Conservation (phyloP, 2,797 vertebrate genomes). For the Hozukius guyotensis region DNA sequence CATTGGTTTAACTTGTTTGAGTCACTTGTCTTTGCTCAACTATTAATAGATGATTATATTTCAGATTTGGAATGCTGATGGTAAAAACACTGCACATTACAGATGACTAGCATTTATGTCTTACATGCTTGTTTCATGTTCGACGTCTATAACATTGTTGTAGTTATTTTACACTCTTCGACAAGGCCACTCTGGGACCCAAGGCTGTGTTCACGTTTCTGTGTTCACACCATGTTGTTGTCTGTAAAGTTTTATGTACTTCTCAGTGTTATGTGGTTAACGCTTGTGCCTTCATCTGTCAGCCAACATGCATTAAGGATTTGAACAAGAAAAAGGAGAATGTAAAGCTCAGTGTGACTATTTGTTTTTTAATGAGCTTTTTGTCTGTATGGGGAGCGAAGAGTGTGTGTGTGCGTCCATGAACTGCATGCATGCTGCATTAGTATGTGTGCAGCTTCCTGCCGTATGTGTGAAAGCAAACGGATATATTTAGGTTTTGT, state of each 20-base stretch:
- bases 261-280: background rate
- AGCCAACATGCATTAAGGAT: conserved; percentile 4
- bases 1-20: background rate
- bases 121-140: background rate
- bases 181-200: background rate
- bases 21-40: background rate
- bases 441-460: background rate
- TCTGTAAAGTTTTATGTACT: conserved; percentile 7
- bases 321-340: conserved; percentile 16
- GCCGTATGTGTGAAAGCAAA: conserved; percentile 38
- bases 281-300: background rate
- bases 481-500: conserved; percentile 64
- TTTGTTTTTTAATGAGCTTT: conserved; percentile 54
- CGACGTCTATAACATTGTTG: background rate
- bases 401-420: background rate
- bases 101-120: background rate
- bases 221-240: background rate
- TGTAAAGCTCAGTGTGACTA: conserved; percentile 22
- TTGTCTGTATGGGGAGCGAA: background rate
- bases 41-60: background rate
- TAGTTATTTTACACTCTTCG: background rate
- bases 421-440: conserved; percentile 12
- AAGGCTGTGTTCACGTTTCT: background rate
- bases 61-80: background rate
- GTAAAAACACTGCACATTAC: background rate